Conservation (phyloP, 2,888 invertebrate genomes). For the Calameuta idolon region DNA sequence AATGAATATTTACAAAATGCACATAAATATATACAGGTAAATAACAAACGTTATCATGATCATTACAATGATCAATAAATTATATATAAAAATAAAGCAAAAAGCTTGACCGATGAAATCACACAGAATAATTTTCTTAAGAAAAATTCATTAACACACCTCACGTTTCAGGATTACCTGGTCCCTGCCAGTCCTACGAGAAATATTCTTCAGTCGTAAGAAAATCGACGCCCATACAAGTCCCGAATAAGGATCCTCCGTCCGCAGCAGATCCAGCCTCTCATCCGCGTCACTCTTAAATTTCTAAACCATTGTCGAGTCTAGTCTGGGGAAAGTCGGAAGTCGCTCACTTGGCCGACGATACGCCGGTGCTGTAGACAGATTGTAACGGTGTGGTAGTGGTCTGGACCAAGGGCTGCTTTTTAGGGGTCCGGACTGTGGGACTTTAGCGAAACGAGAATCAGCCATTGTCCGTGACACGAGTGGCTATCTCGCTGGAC, state of each 20-base stretch:
- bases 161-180: neutral
- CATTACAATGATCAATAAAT: neutral
- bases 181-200: neutral
- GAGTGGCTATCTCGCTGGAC: constrained; percentile 61
- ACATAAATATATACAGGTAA: too few species aligned
- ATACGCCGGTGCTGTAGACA: constrained; percentile 39
- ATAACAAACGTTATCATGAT: too few species aligned
- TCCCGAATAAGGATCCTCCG: constrained; percentile 15
- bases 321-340: constrained; percentile 53
- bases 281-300: constrained; percentile 42
- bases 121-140: neutral
- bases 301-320: constrained; percentile 60
- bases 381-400: constrained; percentile 24
- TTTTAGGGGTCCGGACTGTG: neutral
- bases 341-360: constrained; percentile 62
- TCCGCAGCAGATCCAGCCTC: constrained; percentile 12
- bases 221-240: neutral
- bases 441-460: constrained; percentile 50
- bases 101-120: neutral
- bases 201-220: neutral
- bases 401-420: constrained; percentile 3
- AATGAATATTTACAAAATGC: neutral
- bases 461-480: constrained; percentile 58
- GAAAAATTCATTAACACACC: neutral
- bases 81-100: neutral